Evolutionary conservation across 2,888 invertebrate genomes (phyloP).

Genomic region (Odontocerum albicorne): DNA sequence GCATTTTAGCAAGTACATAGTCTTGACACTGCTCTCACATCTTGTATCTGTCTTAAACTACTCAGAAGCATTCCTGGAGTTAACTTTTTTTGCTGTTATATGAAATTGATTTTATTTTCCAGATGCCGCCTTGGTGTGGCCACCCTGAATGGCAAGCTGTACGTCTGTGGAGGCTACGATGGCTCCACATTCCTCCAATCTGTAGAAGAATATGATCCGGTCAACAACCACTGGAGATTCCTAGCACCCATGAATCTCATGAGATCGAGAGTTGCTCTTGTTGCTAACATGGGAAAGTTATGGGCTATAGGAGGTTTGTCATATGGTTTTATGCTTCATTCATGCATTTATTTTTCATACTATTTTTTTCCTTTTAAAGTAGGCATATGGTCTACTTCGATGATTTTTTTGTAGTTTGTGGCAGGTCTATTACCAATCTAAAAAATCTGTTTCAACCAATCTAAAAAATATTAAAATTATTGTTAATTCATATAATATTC

Average conservation of each 20-base stretch:
- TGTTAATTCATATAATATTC: too few species aligned
- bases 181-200: constrained; percentile 80
- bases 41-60: too few species aligned
- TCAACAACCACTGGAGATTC: constrained; percentile 73
- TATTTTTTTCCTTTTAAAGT: background rate
- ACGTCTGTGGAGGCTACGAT: constrained; percentile 85
- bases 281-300: constrained; percentile 80
- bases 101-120: too few species aligned
- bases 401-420: too few species aligned
- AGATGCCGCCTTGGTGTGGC: constrained; percentile 84
- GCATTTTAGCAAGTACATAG: too few species aligned
- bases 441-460: too few species aligned
- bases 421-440: too few species aligned
- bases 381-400: too few species aligned
- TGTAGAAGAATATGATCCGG: constrained; percentile 80
- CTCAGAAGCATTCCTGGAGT: too few species aligned
- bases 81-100: too few species aligned
- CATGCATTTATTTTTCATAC: background rate
- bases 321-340: background rate
- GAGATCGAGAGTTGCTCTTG: constrained; percentile 78
- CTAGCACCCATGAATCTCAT: constrained; percentile 82
- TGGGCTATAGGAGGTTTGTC: constrained; percentile 75
- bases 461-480: too few species aligned
- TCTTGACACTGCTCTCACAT: too few species aligned
- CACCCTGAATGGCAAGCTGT: constrained; percentile 77